phyloP scores from a whole-genome alignment of 2,113 vertebrate species.

The Hyaena hyaena region DNA sequence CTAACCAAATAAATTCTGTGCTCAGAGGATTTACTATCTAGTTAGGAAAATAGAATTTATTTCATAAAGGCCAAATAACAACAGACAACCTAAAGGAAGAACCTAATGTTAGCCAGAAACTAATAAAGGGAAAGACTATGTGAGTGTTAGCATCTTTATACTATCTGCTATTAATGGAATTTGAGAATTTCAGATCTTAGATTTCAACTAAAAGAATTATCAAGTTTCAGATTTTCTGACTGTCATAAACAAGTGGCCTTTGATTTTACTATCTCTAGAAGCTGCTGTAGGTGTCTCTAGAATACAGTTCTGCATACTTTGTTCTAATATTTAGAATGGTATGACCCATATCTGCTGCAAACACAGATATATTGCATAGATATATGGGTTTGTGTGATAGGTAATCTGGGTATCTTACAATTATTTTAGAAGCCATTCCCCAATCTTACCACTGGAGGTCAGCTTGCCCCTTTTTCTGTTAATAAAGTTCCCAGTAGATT shows the following conservation, averaged over 20 bases:
- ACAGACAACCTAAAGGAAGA: not conserved
- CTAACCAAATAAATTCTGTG: not conserved
- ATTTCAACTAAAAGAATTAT: not conserved
- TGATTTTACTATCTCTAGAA: not conserved
- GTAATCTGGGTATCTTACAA: not conserved
- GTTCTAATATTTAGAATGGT: not conserved
- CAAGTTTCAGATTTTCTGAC: not conserved
- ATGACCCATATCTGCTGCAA: not conserved
- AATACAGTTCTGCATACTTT: not conserved
- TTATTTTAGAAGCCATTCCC: constrained; percentile 56
- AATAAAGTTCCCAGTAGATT: not conserved
- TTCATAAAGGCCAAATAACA: not conserved
- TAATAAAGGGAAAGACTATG: not conserved
- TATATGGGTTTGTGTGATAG: not conserved
- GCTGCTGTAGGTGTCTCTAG: not conserved
- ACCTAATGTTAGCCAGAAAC: not conserved
- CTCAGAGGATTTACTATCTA: not conserved
- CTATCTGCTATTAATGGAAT: not conserved
- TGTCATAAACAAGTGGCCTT: not conserved
- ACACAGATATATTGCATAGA: not conserved
- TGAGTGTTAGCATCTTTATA: not conserved
- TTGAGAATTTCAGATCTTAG: not conserved
- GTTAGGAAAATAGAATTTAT: not conserved
- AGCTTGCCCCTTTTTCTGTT: constrained; percentile 72
- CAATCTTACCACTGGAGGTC: constrained; percentile 80